These are phyloP conservation scores for Drosophila anomelani DNA, from an alignment of 2,888 invertebrate genomes.

Conservation along the genomic window DNA sequence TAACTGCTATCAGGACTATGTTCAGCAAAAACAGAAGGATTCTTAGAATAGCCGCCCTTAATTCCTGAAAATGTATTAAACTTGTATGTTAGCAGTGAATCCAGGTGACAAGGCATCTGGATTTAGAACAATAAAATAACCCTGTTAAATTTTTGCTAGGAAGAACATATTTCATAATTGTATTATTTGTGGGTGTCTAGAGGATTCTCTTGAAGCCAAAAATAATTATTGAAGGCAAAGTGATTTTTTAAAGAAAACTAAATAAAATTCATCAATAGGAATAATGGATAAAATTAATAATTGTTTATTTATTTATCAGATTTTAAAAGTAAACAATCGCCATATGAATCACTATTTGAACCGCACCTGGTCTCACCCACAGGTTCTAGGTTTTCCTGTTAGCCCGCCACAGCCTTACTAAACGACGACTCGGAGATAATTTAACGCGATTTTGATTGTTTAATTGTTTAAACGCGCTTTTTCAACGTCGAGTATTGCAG, in stretches of 20 bases:
- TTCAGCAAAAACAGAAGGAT: constrained; percentile 49
- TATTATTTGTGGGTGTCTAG: neutral
- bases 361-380: constrained; percentile 30
- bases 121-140: neutral
- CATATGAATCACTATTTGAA: constrained; percentile 7
- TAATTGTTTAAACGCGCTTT: constrained; percentile 33
- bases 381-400: neutral
- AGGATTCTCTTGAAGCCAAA: rapidly evolving
- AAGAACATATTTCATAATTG: neutral
- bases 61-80: neutral
- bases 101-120: neutral
- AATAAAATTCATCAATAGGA: neutral
- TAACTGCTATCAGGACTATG: constrained; percentile 82
- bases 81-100: neutral
- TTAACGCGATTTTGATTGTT: constrained; percentile 20
- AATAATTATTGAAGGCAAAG: no score
- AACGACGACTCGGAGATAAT: constrained; percentile 10
- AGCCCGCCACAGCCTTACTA: constrained; percentile 12
- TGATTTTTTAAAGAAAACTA: neutral
- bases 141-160: no score
- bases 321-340: constrained; percentile 16
- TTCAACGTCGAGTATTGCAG: neutral
- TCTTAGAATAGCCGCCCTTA: neutral
- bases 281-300: neutral
- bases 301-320: neutral